Evolutionary conservation across 2,888 invertebrate species (phyloP), one percentile per base, ranked within the genome.

Genomic region (Agapostemon virescens): DNA sequence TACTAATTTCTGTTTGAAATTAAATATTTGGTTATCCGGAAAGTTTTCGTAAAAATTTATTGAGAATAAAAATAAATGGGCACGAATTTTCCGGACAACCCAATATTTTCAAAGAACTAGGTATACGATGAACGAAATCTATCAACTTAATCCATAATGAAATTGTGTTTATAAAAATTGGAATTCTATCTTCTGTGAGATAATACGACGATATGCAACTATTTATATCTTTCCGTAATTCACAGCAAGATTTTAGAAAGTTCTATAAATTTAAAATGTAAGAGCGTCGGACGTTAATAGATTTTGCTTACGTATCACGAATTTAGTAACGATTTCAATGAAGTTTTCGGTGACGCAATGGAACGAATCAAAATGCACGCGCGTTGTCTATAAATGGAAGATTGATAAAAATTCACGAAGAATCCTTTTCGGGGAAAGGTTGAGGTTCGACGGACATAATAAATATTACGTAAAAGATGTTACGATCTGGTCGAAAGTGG

Each of bases 391-490:
- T 38, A 38, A 69, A 55, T 40, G 58, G n/a, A 42, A 45, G 23
- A 58, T 33, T 33, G 2, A 33, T 5, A n/a, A n/a, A n/a, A 2
- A n/a, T 49, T n/a, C 64, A 17, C 6, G 15, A 26, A 49, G 71
- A 36, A 77, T 81, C 72, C 74, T 77, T 82, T 81, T 82, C 61
- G 69, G 71, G 71, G 40, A 78, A 85, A 85, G 77, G 71, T 85
- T 74, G 77, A 74, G 67, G 71, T 69, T 52, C 13, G 63, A 26
- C 11, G 49, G 67, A 64, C 66, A 74, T 74, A 77, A 82, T 83
- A 80, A 75, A 77, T 72, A 79, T 86, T 86, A 71, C 83, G 82
- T 71, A 86, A 86, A 38, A 61, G 70, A 17, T 58, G 38, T 61
- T 69, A 71, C 52, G 42, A 55, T 33, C 45, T 33, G 71, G 33